phyloP scores from a whole-genome alignment of 2,888 invertebrate genomes.

The Dryobotodes eremita region DNA sequence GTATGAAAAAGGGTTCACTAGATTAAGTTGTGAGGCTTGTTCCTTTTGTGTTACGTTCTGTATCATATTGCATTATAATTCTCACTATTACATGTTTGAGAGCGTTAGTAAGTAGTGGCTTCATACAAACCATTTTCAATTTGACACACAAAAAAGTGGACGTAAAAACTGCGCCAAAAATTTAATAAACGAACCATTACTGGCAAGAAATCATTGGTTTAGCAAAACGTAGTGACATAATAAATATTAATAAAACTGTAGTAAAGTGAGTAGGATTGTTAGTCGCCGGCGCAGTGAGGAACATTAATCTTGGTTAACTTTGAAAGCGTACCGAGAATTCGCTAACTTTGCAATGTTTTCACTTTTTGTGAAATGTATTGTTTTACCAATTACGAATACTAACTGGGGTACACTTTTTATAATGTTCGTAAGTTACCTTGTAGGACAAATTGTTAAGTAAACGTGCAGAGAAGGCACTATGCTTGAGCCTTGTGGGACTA shows the following conservation, averaged over 20 bases:
- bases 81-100: not conserved
- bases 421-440: not conserved
- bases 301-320: constrained; percentile 64
- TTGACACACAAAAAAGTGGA: not conserved
- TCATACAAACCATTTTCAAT: not conserved
- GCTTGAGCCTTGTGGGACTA: not conserved
- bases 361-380: constrained; percentile 20
- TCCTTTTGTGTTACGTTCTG: not conserved
- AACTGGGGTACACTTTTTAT: constrained; percentile 1
- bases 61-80: not conserved
- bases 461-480: not conserved
- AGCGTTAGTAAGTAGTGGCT: not conserved
- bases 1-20: not conserved
- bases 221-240: constrained; percentile 29
- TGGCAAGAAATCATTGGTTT: constrained; percentile 17
- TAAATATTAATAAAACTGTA: constrained; percentile 50
- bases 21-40: not conserved
- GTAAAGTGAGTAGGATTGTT: constrained; percentile 32
- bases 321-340: constrained; percentile 27
- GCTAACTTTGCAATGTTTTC: constrained; percentile 15
- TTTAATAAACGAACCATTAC: constrained; percentile 2
- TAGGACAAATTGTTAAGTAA: constrained; percentile 5
- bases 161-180: not conserved
- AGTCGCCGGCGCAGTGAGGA: constrained; percentile 5
- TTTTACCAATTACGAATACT: constrained; percentile 28